These are phyloP conservation scores for Anas platyrhynchos DNA, from an alignment of 2,113 vertebrate species.

Conservation along the genomic window DNA sequence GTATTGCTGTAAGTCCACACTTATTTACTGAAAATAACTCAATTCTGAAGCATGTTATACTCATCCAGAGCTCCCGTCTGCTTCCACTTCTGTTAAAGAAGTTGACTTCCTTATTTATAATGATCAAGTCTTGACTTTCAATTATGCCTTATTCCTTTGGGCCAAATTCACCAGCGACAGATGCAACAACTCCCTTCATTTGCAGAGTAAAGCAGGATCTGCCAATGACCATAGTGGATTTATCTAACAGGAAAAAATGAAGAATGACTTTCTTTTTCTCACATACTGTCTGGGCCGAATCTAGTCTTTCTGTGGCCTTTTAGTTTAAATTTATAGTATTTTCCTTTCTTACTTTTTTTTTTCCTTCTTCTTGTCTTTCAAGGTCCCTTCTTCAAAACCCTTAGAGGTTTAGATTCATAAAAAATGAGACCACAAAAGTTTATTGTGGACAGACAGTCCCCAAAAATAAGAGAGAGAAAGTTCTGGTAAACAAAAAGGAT, in stretches of 20 bases:
- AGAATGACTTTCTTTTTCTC: not conserved
- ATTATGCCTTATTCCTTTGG: not conserved
- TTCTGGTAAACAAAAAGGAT: not conserved
- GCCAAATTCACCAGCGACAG: not conserved
- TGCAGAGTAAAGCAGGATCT: not conserved
- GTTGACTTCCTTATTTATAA: not conserved
- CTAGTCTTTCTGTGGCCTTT: not conserved
- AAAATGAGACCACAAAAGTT: not conserved
- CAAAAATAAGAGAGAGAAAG: not conserved
- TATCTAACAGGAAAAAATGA: not conserved
- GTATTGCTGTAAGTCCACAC: not conserved
- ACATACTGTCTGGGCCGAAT: not conserved
- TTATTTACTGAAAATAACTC: not conserved
- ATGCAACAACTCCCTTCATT: not conserved
- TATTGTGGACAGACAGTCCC: not conserved
- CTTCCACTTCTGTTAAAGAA: not conserved
- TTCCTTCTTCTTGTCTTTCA: not conserved
- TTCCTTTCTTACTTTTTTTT: not conserved
- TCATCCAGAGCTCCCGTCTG: not conserved
- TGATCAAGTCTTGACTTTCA: not conserved
- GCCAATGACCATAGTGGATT: not conserved
- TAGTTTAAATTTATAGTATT: not conserved
- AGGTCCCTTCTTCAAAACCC: not conserved
- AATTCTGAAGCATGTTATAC: not conserved
- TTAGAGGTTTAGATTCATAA: not conserved